A percentile compares a stretch with the other conserved stretches of the same genome.
phyloP scores from a whole-genome alignment of 2,113 vertebrate genomes.

The Ginglymostoma cirratum region DNA sequence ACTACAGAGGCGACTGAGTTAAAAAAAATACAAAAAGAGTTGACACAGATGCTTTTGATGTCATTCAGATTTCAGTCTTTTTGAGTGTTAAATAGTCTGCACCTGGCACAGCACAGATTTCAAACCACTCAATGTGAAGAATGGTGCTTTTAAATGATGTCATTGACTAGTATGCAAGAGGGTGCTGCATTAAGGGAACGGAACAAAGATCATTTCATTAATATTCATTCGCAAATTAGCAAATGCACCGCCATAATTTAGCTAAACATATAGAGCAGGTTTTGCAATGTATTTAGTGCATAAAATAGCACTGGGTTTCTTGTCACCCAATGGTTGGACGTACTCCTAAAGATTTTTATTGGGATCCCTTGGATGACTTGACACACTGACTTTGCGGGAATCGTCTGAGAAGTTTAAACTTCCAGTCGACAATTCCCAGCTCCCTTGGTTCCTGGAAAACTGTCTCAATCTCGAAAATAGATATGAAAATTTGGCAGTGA shows the following conservation, averaged over 20 bases:
- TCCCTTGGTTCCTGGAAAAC: too few relatives aligned
- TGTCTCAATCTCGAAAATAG: too few relatives aligned
- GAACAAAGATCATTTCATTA: conserved; percentile 16
- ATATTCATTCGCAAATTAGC: neutral
- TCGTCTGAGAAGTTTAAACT: too few relatives aligned
- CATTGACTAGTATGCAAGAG: conserved; percentile 16
- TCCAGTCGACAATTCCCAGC: too few relatives aligned
- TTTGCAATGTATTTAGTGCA: neutral
- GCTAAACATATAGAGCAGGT: neutral
- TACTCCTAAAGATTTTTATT: too few relatives aligned
- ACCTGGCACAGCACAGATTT: conserved; percentile 24
- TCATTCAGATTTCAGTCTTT: neutral
- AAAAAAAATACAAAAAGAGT: neutral
- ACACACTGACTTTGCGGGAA: too few relatives aligned
- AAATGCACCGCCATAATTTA: neutral
- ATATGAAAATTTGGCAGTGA: too few relatives aligned
- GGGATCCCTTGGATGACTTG: too few relatives aligned
- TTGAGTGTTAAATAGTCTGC: conserved; percentile 26
- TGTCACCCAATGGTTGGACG: too few relatives aligned
- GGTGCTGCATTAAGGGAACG: neutral
- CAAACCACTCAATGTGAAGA: neutral
- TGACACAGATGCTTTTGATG: neutral
- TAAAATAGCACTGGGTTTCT: too few relatives aligned
- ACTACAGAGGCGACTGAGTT: neutral
- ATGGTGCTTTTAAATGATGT: neutral